Conservation (phyloP, 1,140 invertebrate genomes). For the Tenebrio molitor region DNA sequence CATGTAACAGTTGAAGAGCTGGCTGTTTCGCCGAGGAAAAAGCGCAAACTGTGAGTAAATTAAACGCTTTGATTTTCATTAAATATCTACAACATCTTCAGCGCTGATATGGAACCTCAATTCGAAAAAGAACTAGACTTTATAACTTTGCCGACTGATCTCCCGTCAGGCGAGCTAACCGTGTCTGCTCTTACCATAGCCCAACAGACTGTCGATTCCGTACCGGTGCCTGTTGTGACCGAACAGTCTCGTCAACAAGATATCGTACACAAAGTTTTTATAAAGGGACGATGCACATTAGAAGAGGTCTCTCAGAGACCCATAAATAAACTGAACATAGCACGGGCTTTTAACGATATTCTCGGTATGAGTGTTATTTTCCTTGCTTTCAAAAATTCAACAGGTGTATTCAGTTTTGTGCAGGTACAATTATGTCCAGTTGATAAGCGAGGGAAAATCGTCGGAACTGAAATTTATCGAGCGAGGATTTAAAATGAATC, state of each 20-base stretch:
- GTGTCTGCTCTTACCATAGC: background rate
- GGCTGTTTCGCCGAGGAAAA: background rate
- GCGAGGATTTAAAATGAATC: background rate
- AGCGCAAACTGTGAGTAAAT: conserved; percentile 17
- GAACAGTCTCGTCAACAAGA: background rate
- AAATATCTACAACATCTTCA: too few species aligned
- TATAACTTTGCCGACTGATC: background rate
- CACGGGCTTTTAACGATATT: conserved; percentile 17
- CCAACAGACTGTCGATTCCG: background rate
- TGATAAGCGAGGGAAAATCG: background rate
- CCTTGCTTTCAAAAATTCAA: background rate
- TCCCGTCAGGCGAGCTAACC: background rate
- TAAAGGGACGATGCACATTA: background rate
- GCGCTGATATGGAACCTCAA: background rate
- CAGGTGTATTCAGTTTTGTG: conserved; percentile 6
- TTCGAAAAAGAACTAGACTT: background rate
- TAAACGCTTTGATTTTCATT: too few species aligned
- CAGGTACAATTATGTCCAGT: background rate
- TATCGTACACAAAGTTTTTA: conserved; percentile 15
- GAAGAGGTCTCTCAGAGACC: conserved; percentile 2
- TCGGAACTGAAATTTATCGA: conserved; percentile 5
- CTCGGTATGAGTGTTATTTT: background rate
- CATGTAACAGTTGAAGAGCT: background rate
- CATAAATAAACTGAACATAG: background rate
- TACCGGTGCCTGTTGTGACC: background rate